These are phyloP conservation scores for Rotaria socialis DNA, from an alignment of 2,888 invertebrate species.

Conservation along the genomic window DNA sequence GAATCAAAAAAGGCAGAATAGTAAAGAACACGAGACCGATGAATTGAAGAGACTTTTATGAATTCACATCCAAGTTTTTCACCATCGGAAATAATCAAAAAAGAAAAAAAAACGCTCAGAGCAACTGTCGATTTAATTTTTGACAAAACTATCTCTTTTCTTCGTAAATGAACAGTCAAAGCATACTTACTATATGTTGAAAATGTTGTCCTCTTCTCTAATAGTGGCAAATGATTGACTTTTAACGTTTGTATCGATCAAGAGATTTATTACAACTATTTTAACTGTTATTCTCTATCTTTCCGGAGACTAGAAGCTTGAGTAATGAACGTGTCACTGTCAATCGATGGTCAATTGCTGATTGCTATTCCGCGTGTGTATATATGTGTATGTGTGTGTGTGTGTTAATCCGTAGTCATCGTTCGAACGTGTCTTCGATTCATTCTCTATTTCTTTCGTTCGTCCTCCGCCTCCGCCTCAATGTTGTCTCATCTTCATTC, in stretches of 20 bases:
- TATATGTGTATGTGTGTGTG: background rate
- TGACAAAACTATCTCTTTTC: too few species aligned
- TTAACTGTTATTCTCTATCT: background rate
- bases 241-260: background rate
- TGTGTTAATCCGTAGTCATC: slow-evolving; percentile 36
- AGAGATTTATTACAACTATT: background rate
- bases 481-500: slow-evolving; percentile 26
- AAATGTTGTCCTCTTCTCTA: background rate
- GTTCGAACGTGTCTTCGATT: slow-evolving; percentile 32
- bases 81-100: too few species aligned
- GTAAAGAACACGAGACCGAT: too few species aligned
- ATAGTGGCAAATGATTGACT: background rate
- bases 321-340: slow-evolving; percentile 4
- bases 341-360: background rate
- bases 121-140: too few species aligned
- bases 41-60: too few species aligned
- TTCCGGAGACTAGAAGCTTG: background rate
- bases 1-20: too few species aligned
- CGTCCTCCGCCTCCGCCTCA: slow-evolving; percentile 10
- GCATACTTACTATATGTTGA: background rate
- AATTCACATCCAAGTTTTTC: too few species aligned
- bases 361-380: background rate
- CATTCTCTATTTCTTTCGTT: background rate
- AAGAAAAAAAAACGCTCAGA: too few species aligned
- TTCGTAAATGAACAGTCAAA: too few species aligned